These are phyloP conservation scores for Spea multiplicata DNA, from an alignment of 2,113 vertebrate species.

Conservation along the genomic window DNA sequence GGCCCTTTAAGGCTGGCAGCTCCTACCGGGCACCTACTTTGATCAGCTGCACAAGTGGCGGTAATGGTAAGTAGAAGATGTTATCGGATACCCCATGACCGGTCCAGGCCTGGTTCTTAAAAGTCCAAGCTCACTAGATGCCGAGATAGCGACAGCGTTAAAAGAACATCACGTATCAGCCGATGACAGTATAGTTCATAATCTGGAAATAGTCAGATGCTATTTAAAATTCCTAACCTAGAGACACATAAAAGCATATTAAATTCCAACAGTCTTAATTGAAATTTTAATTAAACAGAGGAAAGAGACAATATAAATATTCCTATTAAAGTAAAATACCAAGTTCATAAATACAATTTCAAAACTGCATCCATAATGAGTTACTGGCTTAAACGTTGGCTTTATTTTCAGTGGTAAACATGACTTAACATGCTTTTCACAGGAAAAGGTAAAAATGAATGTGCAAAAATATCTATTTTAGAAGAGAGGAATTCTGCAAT, in stretches of 20 bases:
- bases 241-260: slow-evolving; percentile 20
- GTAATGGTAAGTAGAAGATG: no score
- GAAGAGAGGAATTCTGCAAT: slow-evolving; percentile 46
- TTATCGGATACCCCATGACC: no score
- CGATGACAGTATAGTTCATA: background rate
- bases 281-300: slow-evolving; percentile 60
- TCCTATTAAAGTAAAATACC: slow-evolving; percentile 45
- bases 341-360: slow-evolving; percentile 57
- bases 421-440: slow-evolving; percentile 47
- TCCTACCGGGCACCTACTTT: no score
- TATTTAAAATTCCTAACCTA: slow-evolving; percentile 54
- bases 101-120: no score
- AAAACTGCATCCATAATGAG: slow-evolving; percentile 53
- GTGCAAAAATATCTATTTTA: slow-evolving; percentile 46
- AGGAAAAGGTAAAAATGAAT: slow-evolving; percentile 54
- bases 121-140: no score
- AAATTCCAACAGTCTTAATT: slow-evolving; percentile 48
- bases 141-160: no score
- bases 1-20: no score
- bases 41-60: no score
- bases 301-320: slow-evolving; percentile 58
- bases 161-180: no score
- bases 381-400: slow-evolving; percentile 55
- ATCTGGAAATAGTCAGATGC: slow-evolving; percentile 43
- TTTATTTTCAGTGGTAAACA: slow-evolving; percentile 48